Evolutionary conservation across 2,888 invertebrate genomes (phyloP).

Genomic region (Tenthredo mesomela): DNA sequence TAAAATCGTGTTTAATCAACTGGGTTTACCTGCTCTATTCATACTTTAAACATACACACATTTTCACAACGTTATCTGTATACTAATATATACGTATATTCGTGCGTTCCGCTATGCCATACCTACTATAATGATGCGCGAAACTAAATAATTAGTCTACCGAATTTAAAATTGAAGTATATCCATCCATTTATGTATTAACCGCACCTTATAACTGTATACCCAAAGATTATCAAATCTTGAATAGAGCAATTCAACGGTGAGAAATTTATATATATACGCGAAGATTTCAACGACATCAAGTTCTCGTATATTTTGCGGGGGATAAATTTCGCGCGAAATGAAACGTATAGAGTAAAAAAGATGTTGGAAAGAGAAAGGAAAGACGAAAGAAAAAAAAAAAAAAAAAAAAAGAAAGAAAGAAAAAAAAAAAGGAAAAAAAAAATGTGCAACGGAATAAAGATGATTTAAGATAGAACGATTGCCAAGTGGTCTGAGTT

Average conservation of each 20-base stretch:
- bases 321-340: neutral
- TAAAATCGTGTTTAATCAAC: constrained; percentile 49
- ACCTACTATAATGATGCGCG: constrained; percentile 1
- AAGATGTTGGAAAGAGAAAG: neutral
- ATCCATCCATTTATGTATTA: neutral
- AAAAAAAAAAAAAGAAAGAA: neutral
- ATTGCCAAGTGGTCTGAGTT: constrained; percentile 46
- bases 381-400: neutral
- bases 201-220: neutral
- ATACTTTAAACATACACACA: neutral
- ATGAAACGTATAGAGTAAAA: neutral
- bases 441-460: constrained; percentile 33
- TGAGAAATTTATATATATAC: neutral
- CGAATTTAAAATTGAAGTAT: neutral
- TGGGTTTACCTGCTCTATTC: neutral
- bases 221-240: neutral
- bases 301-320: neutral
- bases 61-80: neutral
- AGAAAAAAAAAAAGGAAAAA: neutral
- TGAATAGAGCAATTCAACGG: neutral
- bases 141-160: constrained; percentile 16
- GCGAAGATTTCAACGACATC: neutral
- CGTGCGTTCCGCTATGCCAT: neutral
- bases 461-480: constrained; percentile 49
- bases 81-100: neutral